Conservation (phyloP, 1,140 invertebrate species). For the Megathymus violae region DNA sequence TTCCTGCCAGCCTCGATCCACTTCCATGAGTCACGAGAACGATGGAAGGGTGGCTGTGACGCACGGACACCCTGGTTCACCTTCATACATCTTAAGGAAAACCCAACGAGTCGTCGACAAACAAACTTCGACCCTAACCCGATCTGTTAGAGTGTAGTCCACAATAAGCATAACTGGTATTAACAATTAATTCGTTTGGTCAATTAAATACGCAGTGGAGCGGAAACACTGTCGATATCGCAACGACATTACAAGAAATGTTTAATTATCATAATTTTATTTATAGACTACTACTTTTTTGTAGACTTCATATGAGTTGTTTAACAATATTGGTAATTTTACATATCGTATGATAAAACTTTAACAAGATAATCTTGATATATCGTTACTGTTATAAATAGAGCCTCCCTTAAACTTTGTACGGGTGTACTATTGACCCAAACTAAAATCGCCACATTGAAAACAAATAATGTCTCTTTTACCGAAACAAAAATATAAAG, state of each 20-base stretch:
- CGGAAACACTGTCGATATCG: conserved; percentile 6
- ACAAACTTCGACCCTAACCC: conserved; percentile 13
- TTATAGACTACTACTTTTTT: too few relatives aligned
- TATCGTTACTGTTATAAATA: too few relatives aligned
- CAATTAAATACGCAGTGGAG: conserved; percentile 15
- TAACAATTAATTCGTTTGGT: conserved; percentile 25
- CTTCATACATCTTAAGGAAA: conserved; percentile 26
- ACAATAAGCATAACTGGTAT: not conserved
- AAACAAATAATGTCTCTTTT: too few relatives aligned
- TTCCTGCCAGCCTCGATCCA: conserved; percentile 7
- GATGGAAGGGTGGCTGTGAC: conserved; percentile 25
- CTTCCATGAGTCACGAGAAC: conserved; percentile 12
- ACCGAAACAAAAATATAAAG: too few relatives aligned
- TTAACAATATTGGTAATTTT: too few relatives aligned
- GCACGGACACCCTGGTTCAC: conserved; percentile 24
- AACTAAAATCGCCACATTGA: too few relatives aligned
- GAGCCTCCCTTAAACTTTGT: too few relatives aligned
- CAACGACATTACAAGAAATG: conserved; percentile 19
- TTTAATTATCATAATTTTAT: not conserved
- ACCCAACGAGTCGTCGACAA: conserved; percentile 1
- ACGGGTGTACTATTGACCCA: too few relatives aligned
- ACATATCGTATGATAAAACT: too few relatives aligned
- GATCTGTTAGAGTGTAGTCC: conserved; percentile 9
- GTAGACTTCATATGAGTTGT: too few relatives aligned
- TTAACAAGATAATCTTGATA: too few relatives aligned